A percentile compares a stretch with the other conserved stretches of the same genome.
These are phyloP conservation scores for Trisateles emortualis DNA, from an alignment of 2,888 invertebrate species.

Conservation along the genomic window DNA sequence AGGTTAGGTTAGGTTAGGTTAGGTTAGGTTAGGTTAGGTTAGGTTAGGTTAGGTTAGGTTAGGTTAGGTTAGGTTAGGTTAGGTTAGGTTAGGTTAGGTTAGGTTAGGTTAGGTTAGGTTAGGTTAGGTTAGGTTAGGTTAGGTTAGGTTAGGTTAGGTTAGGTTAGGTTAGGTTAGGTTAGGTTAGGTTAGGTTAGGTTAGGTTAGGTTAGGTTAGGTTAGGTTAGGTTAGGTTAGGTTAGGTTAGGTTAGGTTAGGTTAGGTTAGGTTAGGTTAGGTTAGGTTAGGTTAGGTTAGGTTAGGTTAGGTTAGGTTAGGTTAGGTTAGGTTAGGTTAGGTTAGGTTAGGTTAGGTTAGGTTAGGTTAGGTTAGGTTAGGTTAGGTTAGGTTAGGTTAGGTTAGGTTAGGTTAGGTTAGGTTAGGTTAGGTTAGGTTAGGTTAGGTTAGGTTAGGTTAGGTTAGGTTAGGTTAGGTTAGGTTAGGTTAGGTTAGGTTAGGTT, in stretches of 20 bases:
- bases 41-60: no score
- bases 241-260: conserved; percentile 32
- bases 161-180: conserved; percentile 20
- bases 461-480: conserved; percentile 13
- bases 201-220: conserved; percentile 19
- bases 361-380: conserved; percentile 30
- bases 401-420: conserved; percentile 21
- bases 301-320: conserved; percentile 32
- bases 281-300: conserved; percentile 32
- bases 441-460: conserved; percentile 18
- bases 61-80: no score
- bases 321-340: conserved; percentile 32
- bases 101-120: conserved; percentile 36
- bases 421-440: conserved; percentile 15
- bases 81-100: conserved; percentile 34
- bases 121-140: conserved; percentile 22
- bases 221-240: conserved; percentile 32
- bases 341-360: conserved; percentile 32
- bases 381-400: conserved; percentile 31
- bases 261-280: conserved; percentile 32
- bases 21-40: no score
- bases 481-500: not conserved
- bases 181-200: conserved; percentile 30
- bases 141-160: conserved; percentile 21
- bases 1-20: no score